Conservation (phyloP, 2,797 vertebrate species). For the Ambastaia sidthimunki region DNA sequence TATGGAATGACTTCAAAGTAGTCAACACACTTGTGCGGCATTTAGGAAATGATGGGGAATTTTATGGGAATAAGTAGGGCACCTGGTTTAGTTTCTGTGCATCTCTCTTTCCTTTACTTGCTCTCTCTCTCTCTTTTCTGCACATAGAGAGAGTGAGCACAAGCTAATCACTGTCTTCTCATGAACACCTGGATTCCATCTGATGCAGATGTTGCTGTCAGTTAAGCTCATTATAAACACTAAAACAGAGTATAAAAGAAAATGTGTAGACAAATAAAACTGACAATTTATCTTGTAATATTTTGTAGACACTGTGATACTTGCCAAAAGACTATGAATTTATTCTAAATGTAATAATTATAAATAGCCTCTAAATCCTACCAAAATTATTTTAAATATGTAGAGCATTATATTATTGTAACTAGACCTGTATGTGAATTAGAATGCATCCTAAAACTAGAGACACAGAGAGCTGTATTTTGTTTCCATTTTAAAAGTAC, state of each 20-base stretch:
- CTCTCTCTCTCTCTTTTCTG: conserved; percentile 22
- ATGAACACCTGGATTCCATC: conserved; percentile 73
- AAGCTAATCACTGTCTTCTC: conserved; percentile 46
- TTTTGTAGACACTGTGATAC: background rate
- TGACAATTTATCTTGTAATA: conserved; percentile 42
- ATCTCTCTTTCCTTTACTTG: background rate
- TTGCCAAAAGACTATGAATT: background rate
- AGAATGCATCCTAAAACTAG: too few relatives aligned
- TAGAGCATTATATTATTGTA: too few relatives aligned
- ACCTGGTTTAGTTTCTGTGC: conserved; percentile 66
- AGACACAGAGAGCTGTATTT: too few relatives aligned
- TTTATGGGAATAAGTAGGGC: conserved; percentile 70
- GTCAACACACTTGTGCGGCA: conserved; percentile 67
- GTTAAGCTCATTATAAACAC: conserved; percentile 65
- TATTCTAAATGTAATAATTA: background rate
- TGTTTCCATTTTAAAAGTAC: too few relatives aligned
- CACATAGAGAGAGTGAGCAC: conserved; percentile 17
- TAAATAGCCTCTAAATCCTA: background rate
- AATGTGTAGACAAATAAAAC: conserved; percentile 58
- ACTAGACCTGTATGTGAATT: too few relatives aligned
- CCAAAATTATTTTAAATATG: background rate
- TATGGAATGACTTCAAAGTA: conserved; percentile 72
- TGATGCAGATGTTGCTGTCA: conserved; percentile 69
- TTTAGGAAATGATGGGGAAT: conserved; percentile 66
- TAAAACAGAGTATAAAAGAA: conserved; percentile 60